A percentile compares a stretch with the other conserved stretches of the same genome.
Conservation (phyloP, 2,113 vertebrate genomes). For the Atractosteus spatula region DNA sequence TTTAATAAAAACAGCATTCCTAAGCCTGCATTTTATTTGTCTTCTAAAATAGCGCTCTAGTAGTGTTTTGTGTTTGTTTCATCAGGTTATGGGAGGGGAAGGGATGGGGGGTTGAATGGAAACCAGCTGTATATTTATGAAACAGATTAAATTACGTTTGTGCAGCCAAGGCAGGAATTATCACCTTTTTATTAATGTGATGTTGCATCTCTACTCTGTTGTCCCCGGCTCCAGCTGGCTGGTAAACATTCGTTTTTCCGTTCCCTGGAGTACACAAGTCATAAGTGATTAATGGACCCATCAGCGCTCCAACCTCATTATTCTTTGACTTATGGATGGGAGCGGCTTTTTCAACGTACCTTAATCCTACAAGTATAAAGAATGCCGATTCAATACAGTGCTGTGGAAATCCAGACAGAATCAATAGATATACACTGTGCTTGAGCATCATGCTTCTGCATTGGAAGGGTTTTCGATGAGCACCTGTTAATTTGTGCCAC, state of each 20-base stretch:
- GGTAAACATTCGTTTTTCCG: background rate
- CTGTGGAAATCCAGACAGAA: background rate
- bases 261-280: background rate
- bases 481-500: background rate
- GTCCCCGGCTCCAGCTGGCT: background rate
- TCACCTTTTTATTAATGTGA: background rate
- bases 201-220: background rate
- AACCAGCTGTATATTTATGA: background rate
- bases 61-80: too few relatives aligned
- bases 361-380: background rate
- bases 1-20: too few relatives aligned
- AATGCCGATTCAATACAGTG: background rate
- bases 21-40: too few relatives aligned
- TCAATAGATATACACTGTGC: background rate
- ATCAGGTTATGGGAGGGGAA: too few relatives aligned
- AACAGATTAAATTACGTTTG: background rate
- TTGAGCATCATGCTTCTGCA: background rate
- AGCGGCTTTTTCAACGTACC: background rate
- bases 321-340: background rate
- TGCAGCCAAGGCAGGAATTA: too few relatives aligned
- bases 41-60: too few relatives aligned
- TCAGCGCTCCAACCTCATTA: background rate
- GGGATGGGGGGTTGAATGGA: too few relatives aligned
- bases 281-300: background rate
- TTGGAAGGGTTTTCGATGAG: background rate